These are phyloP conservation scores for Diachasmimorpha longicaudata DNA, from an alignment of 1,140 invertebrate genomes.

Conservation along the genomic window DNA sequence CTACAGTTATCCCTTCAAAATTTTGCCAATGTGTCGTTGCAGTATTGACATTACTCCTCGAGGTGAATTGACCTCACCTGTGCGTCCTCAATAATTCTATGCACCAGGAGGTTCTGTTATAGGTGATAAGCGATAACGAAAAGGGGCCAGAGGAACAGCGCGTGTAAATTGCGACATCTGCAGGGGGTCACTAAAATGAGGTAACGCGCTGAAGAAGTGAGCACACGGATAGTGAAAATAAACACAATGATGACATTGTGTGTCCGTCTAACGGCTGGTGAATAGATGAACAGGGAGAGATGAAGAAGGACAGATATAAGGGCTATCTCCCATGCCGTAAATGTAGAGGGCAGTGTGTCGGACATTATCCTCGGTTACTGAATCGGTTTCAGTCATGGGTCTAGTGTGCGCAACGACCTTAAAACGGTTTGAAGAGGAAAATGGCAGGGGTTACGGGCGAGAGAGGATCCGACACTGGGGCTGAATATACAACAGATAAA, in stretches of 20 bases:
- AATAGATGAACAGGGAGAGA: background rate
- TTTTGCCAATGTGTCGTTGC: too few species aligned
- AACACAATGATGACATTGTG: background rate
- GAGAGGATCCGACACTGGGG: too few species aligned
- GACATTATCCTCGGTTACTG: background rate
- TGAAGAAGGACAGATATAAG: background rate
- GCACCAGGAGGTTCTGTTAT: constrained; percentile 1
- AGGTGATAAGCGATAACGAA: background rate
- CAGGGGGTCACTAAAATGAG: constrained; percentile 1
- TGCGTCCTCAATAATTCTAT: constrained; percentile 24
- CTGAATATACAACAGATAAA: too few species aligned
- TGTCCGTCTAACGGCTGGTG: background rate
- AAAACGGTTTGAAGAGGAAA: background rate
- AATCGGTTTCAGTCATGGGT: background rate
- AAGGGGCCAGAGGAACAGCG: background rate
- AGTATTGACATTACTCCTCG: background rate
- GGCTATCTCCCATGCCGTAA: background rate
- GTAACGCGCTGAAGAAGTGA: background rate
- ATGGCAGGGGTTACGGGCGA: background rate
- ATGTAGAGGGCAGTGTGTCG: background rate
- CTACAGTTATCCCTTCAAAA: too few species aligned
- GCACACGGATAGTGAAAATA: background rate
- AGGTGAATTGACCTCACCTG: constrained; percentile 23
- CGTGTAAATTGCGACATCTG: constrained; percentile 21
- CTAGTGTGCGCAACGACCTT: constrained; percentile 7